These are phyloP conservation scores for Pyrgilauda ruficollis DNA, from an alignment of 2,113 vertebrate species.

Conservation along the genomic window DNA sequence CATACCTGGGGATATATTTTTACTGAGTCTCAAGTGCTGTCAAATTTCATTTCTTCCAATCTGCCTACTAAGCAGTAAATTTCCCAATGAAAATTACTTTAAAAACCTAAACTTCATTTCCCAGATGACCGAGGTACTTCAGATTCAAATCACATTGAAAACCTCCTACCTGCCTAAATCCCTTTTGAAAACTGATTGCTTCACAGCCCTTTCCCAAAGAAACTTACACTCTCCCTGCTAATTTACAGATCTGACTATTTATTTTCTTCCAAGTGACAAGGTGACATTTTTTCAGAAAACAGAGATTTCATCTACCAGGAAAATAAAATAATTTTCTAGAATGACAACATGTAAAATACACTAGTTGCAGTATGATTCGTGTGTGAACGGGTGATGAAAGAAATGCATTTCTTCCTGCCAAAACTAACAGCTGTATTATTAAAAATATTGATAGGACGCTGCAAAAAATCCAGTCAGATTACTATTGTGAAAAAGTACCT, in stretches of 20 bases:
- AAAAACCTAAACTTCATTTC: neutral
- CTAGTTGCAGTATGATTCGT: neutral
- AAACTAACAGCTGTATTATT: conserved; percentile 54
- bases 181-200: neutral
- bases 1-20: neutral
- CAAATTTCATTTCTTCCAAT: neutral
- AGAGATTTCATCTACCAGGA: neutral
- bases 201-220: neutral
- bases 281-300: neutral
- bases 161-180: neutral
- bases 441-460: conserved; percentile 51
- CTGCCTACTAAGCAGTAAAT: neutral
- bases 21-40: neutral
- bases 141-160: neutral
- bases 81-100: neutral
- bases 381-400: neutral
- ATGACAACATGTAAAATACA: neutral
- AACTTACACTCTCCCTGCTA: neutral
- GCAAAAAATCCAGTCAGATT: conserved; percentile 56
- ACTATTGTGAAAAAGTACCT: conserved; percentile 53
- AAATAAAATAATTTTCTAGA: neutral
- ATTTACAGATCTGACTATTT: neutral
- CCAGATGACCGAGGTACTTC: neutral
- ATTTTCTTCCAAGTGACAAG: neutral
- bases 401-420: conserved; percentile 37